Evolutionary conservation across 1,140 invertebrate species (phyloP), one percentile per base, ranked within the genome.

Genomic region (Drosophila tani): DNA sequence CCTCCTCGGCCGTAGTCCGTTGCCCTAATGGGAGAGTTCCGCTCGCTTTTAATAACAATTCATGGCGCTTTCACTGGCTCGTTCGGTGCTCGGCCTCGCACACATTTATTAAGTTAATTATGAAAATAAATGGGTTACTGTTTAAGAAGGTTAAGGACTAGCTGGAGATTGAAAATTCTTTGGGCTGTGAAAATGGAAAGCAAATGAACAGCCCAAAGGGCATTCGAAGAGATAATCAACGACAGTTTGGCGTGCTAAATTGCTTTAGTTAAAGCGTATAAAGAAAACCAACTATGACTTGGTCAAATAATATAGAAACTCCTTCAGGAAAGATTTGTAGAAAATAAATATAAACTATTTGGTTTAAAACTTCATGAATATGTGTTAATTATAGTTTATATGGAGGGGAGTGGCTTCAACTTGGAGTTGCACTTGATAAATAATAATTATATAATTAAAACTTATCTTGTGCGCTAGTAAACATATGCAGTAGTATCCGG

Each of bases 71-170:
- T 83, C 81, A 79, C 75, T 63, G 50, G 62, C 64, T 40, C 62
- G 32, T 9, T 24, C 19, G 59, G 69, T 50, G 29, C 75, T 60
- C 77, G 68, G 79, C 74, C 79, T 74, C 63, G 63, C 75, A 82
- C 75, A 82, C 81, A 82, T 82, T 82, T 82, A 82, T 82, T 82
- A 82, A 79, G 81, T 82, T 82, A 82, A 82, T 82, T 82, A 82
- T 82, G 80, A 82, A 82, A 79, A 82, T 82, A 82, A 79, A 82
- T 82, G 79, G 62, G 45, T 21, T 43, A 56, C 32, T 53, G 47
- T 53, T 32, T 43, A 19, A 12, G 35, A 58, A 64, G 12, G 32
- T 11, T 50, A 50, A 49, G 14, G 29, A 41, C 35, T n/a, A 15
- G 19, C 53, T 19, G 19, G 41, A 57, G 35, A 55, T 38, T 55